These are phyloP conservation scores for Microchrysa polita DNA, from an alignment of 2,888 invertebrate species.

Conservation along the genomic window DNA sequence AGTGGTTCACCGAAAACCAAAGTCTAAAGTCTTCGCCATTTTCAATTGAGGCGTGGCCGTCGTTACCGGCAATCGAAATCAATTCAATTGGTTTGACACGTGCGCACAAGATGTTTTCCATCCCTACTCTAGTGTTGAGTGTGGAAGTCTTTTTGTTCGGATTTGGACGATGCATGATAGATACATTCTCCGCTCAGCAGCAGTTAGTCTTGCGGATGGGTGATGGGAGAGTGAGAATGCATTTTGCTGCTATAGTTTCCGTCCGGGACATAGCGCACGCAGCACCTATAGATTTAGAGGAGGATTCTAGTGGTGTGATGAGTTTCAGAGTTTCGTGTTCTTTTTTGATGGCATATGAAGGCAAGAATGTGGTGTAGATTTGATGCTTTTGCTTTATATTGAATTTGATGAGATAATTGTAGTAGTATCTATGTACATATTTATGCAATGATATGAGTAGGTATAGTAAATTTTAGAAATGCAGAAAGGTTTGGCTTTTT, in stretches of 20 bases:
- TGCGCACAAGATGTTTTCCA: slow-evolving; percentile 38
- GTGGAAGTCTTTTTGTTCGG: background rate
- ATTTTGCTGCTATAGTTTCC: background rate
- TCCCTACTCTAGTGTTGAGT: slow-evolving; percentile 42
- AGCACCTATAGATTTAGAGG: background rate
- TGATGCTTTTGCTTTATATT: background rate
- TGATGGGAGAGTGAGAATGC: too few relatives aligned
- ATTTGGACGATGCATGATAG: background rate
- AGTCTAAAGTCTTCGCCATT: slow-evolving; percentile 18
- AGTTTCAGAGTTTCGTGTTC: background rate
- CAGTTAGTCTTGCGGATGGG: background rate
- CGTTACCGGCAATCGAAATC: slow-evolving; percentile 1
- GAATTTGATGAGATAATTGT: background rate
- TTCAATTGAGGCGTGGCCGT: slow-evolving; percentile 30
- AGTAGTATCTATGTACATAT: too few relatives aligned
- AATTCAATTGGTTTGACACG: slow-evolving; percentile 43
- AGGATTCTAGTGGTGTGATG: slow-evolving; percentile 24
- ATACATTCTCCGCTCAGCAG: background rate
- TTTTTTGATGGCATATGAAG: too few relatives aligned
- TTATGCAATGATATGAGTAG: too few relatives aligned
- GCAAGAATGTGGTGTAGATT: background rate
- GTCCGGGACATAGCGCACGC: background rate
- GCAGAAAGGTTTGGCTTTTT: too few relatives aligned
- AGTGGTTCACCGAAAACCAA: background rate
- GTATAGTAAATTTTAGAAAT: too few relatives aligned